Evolutionary conservation across 2,797 vertebrate species (phyloP), one percentile per base, ranked within the genome.

Genomic region (Delichon dasypus): DNA sequence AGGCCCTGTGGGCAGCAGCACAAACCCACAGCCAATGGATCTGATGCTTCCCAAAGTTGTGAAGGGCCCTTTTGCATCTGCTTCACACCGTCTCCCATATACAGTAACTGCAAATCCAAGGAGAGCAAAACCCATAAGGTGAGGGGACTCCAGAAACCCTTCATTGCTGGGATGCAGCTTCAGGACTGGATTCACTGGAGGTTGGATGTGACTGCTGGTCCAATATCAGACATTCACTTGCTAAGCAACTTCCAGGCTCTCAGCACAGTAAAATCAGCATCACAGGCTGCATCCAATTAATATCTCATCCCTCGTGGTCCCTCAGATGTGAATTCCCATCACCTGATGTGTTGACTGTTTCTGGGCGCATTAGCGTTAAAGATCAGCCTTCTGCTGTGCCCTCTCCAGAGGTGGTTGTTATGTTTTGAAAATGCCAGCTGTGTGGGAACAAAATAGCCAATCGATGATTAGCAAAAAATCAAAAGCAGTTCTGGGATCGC

Each of bases 381-480:
- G 95, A 94, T 95, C 87, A 86, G 91, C 89, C 78, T 96, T 89
- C 85, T 91, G 89, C 83, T 79, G 71, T 79, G 92, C 85, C 91
- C 95, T 94, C 95, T 90, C 94, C 93, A 85, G 93, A 92, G 94
- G 93, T 93, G 95, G 94, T 86, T 42, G 92, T 93, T 88, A 60
- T 95, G 96, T 96, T 96, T 96, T 72, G 95, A 71, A 97, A 96
- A 85, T 95, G 93, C 94, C 95, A 96, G 95, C 95, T 94, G 94
- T 88, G 94, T 94, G 95, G 95, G 95, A 96, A 94, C 94, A 97
- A 96, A 96, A 95, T 97, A 94, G 19, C 95, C 89, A 76, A 94
- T 93, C 76, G 89, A 96, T 95, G 94, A 96, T 96, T 91, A 94
- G 95, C 91, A 95, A 88, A 85, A 96, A 97, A 97, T 96, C 96